Conservation (phyloP, 1,140 invertebrate genomes). For the Leptonema lineaticorne region DNA sequence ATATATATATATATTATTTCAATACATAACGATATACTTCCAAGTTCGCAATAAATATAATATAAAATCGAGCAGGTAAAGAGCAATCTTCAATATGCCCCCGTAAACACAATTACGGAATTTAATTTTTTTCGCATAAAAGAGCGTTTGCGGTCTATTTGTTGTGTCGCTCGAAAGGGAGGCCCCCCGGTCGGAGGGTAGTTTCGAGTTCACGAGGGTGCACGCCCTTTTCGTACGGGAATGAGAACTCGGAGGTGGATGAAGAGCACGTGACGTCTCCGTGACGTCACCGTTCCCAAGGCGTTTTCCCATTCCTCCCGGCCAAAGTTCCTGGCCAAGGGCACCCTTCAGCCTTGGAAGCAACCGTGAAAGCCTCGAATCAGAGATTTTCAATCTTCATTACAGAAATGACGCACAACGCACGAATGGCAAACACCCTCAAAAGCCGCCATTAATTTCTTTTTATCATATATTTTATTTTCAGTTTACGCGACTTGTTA, state of each 20-base stretch:
- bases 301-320: background rate
- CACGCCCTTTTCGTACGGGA: too few relatives aligned
- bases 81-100: background rate
- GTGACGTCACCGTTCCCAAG: constrained; percentile 30
- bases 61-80: background rate
- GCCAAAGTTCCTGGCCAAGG: constrained; percentile 23
- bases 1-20: too few relatives aligned
- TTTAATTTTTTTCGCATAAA: constrained; percentile 14
- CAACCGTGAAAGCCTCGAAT: background rate
- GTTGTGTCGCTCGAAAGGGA: background rate
- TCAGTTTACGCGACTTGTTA: too few relatives aligned
- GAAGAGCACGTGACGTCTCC: constrained; percentile 9
- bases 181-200: background rate
- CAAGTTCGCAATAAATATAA: too few relatives aligned
- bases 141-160: constrained; percentile 9
- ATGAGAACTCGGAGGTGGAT: background rate
- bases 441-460: too few relatives aligned
- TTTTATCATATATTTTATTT: too few relatives aligned
- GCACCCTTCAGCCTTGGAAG: constrained; percentile 28
- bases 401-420: constrained; percentile 3
- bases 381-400: constrained; percentile 19
- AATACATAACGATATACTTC: too few relatives aligned
- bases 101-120: constrained; percentile 3
- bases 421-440: background rate
- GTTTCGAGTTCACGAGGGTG: too few relatives aligned